Evolutionary conservation across 2,797 vertebrate genomes (phyloP).

Genomic region (Epinephelus malabaricus): DNA sequence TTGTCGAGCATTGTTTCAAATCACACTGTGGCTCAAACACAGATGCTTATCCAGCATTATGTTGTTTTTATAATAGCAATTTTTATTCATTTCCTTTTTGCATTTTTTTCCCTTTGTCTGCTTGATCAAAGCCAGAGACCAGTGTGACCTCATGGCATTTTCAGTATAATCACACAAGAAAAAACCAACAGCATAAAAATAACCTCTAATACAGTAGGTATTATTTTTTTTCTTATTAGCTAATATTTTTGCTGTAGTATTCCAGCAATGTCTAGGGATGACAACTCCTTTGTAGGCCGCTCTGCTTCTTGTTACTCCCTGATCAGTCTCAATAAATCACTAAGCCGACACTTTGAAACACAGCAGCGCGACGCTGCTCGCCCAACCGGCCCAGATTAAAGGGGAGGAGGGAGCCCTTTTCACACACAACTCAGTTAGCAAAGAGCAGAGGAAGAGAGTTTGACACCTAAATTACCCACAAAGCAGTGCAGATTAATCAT

Average conservation of each 20-base stretch:
- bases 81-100: conserved; percentile 34
- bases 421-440: conserved; percentile 58
- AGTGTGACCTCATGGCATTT: conserved; percentile 13
- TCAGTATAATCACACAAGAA: conserved; percentile 15
- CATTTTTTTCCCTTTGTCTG: background rate
- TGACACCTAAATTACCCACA: conserved; percentile 79
- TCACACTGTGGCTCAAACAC: conserved; percentile 9
- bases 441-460: conserved; percentile 50
- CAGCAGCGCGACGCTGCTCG: conserved; percentile 31
- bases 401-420: conserved; percentile 32
- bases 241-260: conserved; percentile 1
- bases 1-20: conserved; percentile 19
- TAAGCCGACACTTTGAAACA: conserved; percentile 47
- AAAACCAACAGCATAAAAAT: conserved; percentile 4
- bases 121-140: conserved; percentile 40
- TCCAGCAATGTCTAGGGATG: background rate
- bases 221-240: conserved; percentile 24
- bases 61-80: background rate
- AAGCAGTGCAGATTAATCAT: conserved; percentile 75
- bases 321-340: conserved; percentile 67
- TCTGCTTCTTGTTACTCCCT: conserved; percentile 55
- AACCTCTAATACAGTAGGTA: background rate
- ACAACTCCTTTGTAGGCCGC: conserved; percentile 37
- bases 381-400: conserved; percentile 57
- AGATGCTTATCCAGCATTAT: conserved; percentile 11